A percentile compares a stretch with the other conserved stretches of the same genome.
phyloP scores from a whole-genome alignment of 2,797 vertebrate genomes.

The Buphagus erythrorhynchus region DNA sequence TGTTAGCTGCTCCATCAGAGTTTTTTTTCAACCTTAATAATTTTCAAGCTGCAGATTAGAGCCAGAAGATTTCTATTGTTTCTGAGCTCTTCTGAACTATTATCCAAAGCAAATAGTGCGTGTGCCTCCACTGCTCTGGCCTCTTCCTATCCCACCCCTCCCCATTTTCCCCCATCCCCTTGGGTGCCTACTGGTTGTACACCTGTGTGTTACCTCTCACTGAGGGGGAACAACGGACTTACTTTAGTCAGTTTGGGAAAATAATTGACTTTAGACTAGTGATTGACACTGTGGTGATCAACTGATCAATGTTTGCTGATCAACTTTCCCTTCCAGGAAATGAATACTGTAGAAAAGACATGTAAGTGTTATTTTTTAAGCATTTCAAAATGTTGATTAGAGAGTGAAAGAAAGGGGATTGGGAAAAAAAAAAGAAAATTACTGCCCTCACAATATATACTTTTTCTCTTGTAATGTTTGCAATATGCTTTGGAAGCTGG shows the following conservation, averaged over 20 bases:
- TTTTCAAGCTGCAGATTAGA: not conserved
- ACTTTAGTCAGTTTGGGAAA: not conserved
- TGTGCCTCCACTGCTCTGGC: not conserved
- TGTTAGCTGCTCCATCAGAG: not conserved
- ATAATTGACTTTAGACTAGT: not conserved
- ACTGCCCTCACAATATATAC: not conserved
- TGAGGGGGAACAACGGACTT: not conserved
- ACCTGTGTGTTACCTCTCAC: not conserved
- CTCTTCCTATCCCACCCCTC: not conserved
- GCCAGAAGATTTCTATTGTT: not conserved
- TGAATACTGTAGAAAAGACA: not conserved
- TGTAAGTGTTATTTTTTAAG: not conserved
- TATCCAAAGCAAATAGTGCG: not conserved
- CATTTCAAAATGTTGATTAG: not conserved
- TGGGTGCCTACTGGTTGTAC: not conserved
- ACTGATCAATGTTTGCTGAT: not conserved
- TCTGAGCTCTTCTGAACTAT: not conserved
- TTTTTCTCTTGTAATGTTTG: not conserved
- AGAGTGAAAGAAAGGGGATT: not conserved
- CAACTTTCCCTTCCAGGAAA: constrained; percentile 15
- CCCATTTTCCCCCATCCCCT: not conserved
- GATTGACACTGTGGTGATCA: not conserved
- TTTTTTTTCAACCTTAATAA: not conserved
- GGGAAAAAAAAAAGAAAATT: not conserved
- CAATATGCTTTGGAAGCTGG: not conserved